Evolutionary conservation across 2,888 invertebrate genomes (phyloP).

Genomic region (Pseudeuparius sepicola): DNA sequence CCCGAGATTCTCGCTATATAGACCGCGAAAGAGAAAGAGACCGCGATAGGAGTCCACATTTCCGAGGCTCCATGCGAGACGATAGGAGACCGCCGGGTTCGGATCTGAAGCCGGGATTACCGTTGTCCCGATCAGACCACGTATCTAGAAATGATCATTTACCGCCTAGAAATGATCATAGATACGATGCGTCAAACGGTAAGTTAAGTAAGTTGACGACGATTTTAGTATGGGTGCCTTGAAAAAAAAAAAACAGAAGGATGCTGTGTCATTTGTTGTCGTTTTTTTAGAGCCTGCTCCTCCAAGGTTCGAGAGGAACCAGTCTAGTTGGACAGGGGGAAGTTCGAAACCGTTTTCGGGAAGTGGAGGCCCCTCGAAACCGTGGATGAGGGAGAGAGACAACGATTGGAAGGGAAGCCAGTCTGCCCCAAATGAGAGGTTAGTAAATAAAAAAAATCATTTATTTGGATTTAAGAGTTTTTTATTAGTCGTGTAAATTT

Average conservation of each 20-base stretch:
- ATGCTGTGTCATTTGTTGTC: background rate
- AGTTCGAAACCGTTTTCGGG: slow-evolving; percentile 22
- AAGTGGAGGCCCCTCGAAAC: too few relatives aligned
- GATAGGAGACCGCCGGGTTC: slow-evolving; percentile 28
- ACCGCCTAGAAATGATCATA: slow-evolving; percentile 17
- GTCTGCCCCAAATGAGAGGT: too few relatives aligned
- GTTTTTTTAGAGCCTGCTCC: slow-evolving; percentile 24
- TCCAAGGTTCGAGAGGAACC: slow-evolving; percentile 27
- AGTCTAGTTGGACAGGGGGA: slow-evolving; percentile 22
- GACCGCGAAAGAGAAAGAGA: slow-evolving; percentile 31
- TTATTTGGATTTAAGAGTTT: too few relatives aligned
- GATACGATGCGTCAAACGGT: slow-evolving; percentile 19
- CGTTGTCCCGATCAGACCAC: slow-evolving; percentile 29
- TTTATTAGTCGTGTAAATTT: too few relatives aligned
- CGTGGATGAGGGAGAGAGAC: too few relatives aligned
- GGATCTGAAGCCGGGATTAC: slow-evolving; percentile 28
- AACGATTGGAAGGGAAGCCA: too few relatives aligned
- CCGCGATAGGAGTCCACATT: too few relatives aligned
- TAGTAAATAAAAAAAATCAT: too few relatives aligned
- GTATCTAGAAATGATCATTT: slow-evolving; percentile 36
- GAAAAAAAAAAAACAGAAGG: slow-evolving; percentile 1
- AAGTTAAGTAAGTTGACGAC: slow-evolving; percentile 8
- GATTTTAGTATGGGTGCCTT: slow-evolving; percentile 1
- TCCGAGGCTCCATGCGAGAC: slow-evolving; percentile 27
- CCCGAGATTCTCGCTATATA: too few relatives aligned